Percentiles rank a stretch among this genome's conserved stretches.
Evolutionary conservation across 2,113 vertebrate genomes (phyloP).

Genomic region (Hippoglossus stenolepis): DNA sequence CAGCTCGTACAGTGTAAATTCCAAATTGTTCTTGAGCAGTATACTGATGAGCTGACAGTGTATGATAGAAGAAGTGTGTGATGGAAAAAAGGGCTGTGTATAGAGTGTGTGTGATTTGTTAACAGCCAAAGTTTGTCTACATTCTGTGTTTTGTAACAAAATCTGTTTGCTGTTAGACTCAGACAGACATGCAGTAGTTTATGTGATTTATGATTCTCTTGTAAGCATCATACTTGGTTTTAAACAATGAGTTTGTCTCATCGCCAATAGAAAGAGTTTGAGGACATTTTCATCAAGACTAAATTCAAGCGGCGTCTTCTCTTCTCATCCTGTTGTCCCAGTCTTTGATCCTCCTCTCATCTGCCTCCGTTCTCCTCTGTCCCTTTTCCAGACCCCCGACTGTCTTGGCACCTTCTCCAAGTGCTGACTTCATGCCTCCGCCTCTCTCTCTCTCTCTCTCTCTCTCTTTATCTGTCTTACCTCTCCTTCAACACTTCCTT

Average conservation of each 20-base stretch:
- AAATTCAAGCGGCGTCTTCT: slow-evolving; percentile 50
- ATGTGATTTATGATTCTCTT: not conserved
- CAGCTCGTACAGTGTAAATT: too few species aligned
- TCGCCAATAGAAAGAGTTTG: slow-evolving; percentile 1
- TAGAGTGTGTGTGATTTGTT: too few species aligned
- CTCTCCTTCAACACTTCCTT: too few species aligned
- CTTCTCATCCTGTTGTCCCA: slow-evolving; percentile 50
- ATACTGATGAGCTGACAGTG: too few species aligned
- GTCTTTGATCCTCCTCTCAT: slow-evolving; percentile 74
- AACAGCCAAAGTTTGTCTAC: too few species aligned
- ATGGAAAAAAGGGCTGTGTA: too few species aligned
- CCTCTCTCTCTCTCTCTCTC: not conserved
- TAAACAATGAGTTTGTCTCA: slow-evolving; percentile 5
- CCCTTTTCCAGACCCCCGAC: slow-evolving; percentile 43
- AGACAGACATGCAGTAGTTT: not conserved
- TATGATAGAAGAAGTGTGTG: too few species aligned
- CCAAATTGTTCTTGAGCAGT: too few species aligned
- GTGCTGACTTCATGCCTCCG: slow-evolving; percentile 24
- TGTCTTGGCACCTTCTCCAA: slow-evolving; percentile 51
- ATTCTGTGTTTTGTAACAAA: too few species aligned
- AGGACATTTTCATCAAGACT: slow-evolving; percentile 39
- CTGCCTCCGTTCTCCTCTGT: slow-evolving; percentile 57
- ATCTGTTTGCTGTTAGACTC: not conserved
- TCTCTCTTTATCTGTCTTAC: too few species aligned
- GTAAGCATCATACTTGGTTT: not conserved